Evolutionary conservation across 2,888 invertebrate genomes (phyloP).

Genomic region (Drosophila subquinaria): DNA sequence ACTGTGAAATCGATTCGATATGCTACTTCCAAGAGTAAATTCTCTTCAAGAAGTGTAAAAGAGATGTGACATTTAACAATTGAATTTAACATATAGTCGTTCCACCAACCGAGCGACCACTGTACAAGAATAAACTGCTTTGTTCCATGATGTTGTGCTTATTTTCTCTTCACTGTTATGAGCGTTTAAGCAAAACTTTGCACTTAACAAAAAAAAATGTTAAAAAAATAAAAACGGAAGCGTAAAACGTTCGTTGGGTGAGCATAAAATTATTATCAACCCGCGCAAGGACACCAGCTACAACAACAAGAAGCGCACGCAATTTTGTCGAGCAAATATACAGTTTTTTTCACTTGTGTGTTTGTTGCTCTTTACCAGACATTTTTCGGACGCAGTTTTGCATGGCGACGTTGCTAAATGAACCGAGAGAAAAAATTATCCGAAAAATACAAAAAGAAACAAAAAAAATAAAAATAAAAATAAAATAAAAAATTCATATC

Average conservation of each 20-base stretch:
- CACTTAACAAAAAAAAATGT: slow-evolving; percentile 46
- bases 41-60: no score
- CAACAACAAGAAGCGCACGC: slow-evolving; percentile 55
- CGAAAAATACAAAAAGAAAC: slow-evolving; percentile 50
- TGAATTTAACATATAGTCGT: neutral
- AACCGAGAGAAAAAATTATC: slow-evolving; percentile 74
- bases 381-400: slow-evolving; percentile 72
- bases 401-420: slow-evolving; percentile 74
- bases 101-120: neutral
- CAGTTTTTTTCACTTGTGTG: slow-evolving; percentile 58
- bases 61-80: neutral
- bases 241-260: slow-evolving; percentile 66
- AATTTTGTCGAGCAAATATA: slow-evolving; percentile 74
- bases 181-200: slow-evolving; percentile 77
- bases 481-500: slow-evolving; percentile 63
- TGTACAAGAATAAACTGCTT: slow-evolving; percentile 12
- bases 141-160: slow-evolving; percentile 33
- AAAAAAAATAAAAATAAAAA: slow-evolving; percentile 21
- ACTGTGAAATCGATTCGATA: neutral
- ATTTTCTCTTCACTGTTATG: slow-evolving; percentile 73
- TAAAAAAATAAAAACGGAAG: slow-evolving; percentile 39
- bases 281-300: slow-evolving; percentile 46
- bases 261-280: slow-evolving; percentile 79
- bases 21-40: neutral
- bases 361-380: slow-evolving; percentile 53